phyloP scores from a whole-genome alignment of 2,797 vertebrate genomes.

The Prionace glauca region DNA sequence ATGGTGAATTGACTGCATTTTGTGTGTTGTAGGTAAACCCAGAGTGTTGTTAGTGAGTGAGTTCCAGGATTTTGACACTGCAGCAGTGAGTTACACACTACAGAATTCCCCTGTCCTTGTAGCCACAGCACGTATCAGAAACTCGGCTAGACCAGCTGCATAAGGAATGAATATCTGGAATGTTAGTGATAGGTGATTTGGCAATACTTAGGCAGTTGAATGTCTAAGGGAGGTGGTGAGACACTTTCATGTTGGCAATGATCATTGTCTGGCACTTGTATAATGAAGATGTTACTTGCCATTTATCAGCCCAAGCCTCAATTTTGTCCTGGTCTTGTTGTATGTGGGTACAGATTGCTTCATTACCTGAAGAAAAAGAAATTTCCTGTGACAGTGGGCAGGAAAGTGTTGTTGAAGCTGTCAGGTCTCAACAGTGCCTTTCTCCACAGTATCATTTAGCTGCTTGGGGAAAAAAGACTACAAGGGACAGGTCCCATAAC shows the following conservation, averaged over 20 bases:
- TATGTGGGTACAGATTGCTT: background rate
- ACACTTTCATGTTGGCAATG: background rate
- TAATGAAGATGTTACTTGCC: too few relatives aligned
- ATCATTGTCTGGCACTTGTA: background rate
- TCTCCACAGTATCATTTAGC: too few relatives aligned
- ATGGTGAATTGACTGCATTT: background rate
- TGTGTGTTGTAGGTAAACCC: background rate
- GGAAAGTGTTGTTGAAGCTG: too few relatives aligned
- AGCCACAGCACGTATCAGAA: background rate
- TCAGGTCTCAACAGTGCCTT: too few relatives aligned
- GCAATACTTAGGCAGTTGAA: background rate
- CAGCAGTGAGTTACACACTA: background rate
- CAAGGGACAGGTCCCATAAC: too few relatives aligned
- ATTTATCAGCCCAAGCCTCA: background rate
- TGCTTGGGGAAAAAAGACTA: too few relatives aligned
- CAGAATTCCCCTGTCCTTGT: background rate
- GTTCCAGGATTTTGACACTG: background rate
- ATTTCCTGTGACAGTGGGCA: too few relatives aligned
- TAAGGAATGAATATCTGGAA: background rate
- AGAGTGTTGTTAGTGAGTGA: background rate
- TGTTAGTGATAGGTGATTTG: background rate
- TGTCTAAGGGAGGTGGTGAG: background rate
- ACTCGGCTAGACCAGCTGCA: background rate
- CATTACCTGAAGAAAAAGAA: background rate
- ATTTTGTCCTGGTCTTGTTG: background rate